Conservation (phyloP, 2,888 invertebrate species). For the Cheiracanthium punctorium region DNA sequence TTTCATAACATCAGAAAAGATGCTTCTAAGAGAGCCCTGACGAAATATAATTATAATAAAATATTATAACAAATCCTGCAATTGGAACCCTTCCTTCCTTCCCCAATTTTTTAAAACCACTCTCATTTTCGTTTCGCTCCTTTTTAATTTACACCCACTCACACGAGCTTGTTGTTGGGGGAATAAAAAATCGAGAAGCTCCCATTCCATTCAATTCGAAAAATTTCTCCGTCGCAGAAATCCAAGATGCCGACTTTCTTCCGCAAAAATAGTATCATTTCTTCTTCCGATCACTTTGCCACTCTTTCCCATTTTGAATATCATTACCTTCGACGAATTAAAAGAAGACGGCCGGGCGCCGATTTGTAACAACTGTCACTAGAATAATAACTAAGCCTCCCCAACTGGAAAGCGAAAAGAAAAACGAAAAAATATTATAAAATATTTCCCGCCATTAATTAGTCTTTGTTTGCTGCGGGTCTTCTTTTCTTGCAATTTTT, state of each 20-base stretch:
- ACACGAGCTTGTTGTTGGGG: too few species aligned
- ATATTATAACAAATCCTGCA: too few species aligned
- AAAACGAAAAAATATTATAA: constrained; percentile 61
- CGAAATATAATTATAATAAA: too few species aligned
- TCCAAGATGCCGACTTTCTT: constrained; percentile 19
- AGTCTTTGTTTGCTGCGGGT: constrained; percentile 65
- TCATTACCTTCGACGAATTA: constrained; percentile 68
- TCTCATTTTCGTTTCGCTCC: neutral
- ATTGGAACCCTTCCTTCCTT: too few species aligned
- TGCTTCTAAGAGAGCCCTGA: too few species aligned
- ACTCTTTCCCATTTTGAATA: constrained; percentile 63
- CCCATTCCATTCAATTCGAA: constrained; percentile 41
- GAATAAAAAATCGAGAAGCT: neutral
- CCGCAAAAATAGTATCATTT: neutral
- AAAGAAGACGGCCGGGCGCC: constrained; percentile 58
- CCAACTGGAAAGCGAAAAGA: constrained; percentile 53
- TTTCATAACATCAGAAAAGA: too few species aligned
- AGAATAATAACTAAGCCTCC: constrained; percentile 65
- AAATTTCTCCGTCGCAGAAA: constrained; percentile 9
- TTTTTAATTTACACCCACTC: neutral
- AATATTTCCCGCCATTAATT: constrained; percentile 68
- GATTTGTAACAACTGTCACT: constrained; percentile 68
- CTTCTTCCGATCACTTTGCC: constrained; percentile 28
- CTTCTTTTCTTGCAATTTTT: constrained; percentile 65
- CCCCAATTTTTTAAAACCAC: neutral